These are phyloP conservation scores for Deilephila porcellus DNA, from an alignment of 2,888 invertebrate genomes.

Conservation along the genomic window DNA sequence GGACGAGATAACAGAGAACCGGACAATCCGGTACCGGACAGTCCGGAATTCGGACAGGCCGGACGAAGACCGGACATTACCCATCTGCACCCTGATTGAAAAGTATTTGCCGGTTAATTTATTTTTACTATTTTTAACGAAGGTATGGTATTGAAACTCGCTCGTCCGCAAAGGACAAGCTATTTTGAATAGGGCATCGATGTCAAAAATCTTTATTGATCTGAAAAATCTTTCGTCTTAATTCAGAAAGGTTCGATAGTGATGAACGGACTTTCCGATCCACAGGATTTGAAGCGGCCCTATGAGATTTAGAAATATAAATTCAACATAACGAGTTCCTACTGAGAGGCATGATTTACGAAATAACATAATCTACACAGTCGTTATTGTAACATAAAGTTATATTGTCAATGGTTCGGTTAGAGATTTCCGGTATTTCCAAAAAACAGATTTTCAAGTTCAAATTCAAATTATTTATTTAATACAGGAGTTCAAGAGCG, in stretches of 20 bases:
- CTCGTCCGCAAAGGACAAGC: conserved; percentile 2
- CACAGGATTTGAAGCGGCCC: neutral
- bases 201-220: neutral
- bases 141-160: conserved; percentile 27
- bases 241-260: neutral
- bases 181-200: conserved; percentile 1
- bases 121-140: conserved; percentile 29
- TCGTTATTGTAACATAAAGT: too few species aligned
- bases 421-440: too few species aligned
- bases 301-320: too few species aligned
- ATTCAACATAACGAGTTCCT: too few species aligned
- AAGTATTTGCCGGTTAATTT: conserved; percentile 31
- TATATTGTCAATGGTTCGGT: too few species aligned
- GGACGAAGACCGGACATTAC: conserved; percentile 16
- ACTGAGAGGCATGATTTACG: too few species aligned
- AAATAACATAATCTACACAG: too few species aligned
- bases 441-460: too few species aligned
- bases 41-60: neutral
- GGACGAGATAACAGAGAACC: conserved; percentile 5
- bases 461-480: too few species aligned
- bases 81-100: conserved; percentile 26
- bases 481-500: too few species aligned
- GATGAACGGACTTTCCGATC: neutral
- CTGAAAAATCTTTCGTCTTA: neutral
- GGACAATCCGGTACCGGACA: conserved; percentile 13